These are phyloP conservation scores for Podarcis cretensis DNA, from an alignment of 2,113 vertebrate genomes.

Conservation along the genomic window DNA sequence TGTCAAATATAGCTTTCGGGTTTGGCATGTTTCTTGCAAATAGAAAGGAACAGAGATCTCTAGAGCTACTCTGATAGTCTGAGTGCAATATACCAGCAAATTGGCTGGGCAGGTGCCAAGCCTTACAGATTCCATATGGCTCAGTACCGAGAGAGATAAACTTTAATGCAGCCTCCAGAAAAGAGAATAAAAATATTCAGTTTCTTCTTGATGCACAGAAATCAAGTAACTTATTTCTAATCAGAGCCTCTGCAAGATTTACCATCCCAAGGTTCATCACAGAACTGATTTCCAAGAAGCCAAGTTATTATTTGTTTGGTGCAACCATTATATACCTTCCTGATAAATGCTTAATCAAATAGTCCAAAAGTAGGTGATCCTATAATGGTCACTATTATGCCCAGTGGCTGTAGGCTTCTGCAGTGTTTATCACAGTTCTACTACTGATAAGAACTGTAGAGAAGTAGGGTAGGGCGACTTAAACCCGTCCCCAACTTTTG, in stretches of 20 bases:
- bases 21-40: constrained; percentile 14
- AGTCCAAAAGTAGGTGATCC: background rate
- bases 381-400: background rate
- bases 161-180: constrained; percentile 35
- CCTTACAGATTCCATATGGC: constrained; percentile 24
- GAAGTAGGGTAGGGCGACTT: background rate
- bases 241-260: background rate
- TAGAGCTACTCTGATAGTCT: constrained; percentile 13
- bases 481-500: background rate
- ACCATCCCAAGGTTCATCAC: background rate
- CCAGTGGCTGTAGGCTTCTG: background rate
- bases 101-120: constrained; percentile 33
- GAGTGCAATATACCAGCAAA: constrained; percentile 15
- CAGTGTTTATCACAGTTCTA: background rate
- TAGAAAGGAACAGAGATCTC: constrained; percentile 19
- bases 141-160: background rate
- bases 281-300: background rate
- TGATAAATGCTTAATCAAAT: background rate
- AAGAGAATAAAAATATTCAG: background rate
- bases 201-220: constrained; percentile 6
- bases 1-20: background rate
- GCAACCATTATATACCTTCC: no score
- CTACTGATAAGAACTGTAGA: background rate
- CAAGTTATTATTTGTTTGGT: background rate
- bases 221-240: background rate